Evolutionary conservation across 2,113 vertebrate species (phyloP), one percentile per base, ranked within the genome.

Genomic region (Cottus gobio): DNA sequence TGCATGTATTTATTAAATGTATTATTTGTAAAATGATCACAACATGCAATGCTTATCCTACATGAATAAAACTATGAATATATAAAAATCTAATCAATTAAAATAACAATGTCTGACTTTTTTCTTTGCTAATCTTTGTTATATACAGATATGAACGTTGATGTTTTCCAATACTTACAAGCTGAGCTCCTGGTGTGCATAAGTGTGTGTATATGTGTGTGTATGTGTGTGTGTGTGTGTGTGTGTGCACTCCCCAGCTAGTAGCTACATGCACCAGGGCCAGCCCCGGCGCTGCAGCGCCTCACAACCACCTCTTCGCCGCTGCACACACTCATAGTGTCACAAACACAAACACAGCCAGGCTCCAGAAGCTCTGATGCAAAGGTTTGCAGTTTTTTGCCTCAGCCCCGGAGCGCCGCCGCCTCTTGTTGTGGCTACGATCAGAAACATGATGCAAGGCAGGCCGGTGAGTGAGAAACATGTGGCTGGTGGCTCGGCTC

Each of bases 381-480:
- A 93, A 93, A 93, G 74, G 86, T 89, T 68, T 75, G 81, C 90
- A 86, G 85, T 18, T 30, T 56, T 91, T 89, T 90, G 75, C 90
- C 85, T 90, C 89, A 91, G 77, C 84, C 83, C 24, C 0, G 15
- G 0, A 83, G 82, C 70, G 22, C 58, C 36, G 89, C 71, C 86
- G 50, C 68, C 87, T 91, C 71, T 89, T 91, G 92, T 93, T 93
- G 92, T 94, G 92, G 88, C 90, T 81, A 82, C 85, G 89, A 93
- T 94, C 92, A 86, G 88, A 88, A 56, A 90, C 89, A 93, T 95
- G 94, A 95, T 90, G 94, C 92, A 94, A 95, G 85, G 80, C 80
- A 5, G 62, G 83, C 79, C 82, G 83, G 82, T 83, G 90, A 93
- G 89, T 56, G 72, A 86, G 94, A 93, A 94, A 95, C 90, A 80